Percentiles rank a stretch among this genome's conserved stretches.
These are phyloP conservation scores for Psilanteris sp. DNA, from an alignment of 1,140 invertebrate species.

Conservation along the genomic window DNA sequence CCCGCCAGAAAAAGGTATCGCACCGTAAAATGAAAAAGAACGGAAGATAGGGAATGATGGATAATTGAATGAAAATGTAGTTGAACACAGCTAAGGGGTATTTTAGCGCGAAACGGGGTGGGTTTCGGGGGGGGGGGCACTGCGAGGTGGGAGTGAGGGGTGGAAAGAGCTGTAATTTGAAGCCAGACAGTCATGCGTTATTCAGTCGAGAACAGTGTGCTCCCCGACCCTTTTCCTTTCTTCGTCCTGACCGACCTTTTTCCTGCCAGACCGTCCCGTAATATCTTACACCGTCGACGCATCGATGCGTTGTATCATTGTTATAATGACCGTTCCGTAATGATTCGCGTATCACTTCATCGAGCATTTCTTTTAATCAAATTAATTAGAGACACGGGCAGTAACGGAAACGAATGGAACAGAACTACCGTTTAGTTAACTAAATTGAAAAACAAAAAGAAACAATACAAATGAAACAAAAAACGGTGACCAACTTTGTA, in stretches of 20 bases:
- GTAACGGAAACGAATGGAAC: background rate
- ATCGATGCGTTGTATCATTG: conserved; percentile 37
- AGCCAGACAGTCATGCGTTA: conserved; percentile 74
- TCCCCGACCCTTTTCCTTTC: conserved; percentile 53
- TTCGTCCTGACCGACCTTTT: conserved; percentile 49
- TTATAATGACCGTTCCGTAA: conserved; percentile 27
- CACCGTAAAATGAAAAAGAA: conserved; percentile 44
- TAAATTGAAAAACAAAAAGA: no score
- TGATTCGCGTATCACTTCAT: conserved; percentile 8
- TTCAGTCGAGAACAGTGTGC: conserved; percentile 65
- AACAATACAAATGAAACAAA: no score
- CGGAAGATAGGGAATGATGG: conserved; percentile 58
- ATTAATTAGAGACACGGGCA: background rate
- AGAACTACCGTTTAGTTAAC: conserved; percentile 2
- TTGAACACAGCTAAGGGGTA: conserved; percentile 53
- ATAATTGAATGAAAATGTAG: conserved; percentile 74
- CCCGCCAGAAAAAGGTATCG: conserved; percentile 31
- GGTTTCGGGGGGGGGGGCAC: background rate
- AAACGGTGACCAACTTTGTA: no score
- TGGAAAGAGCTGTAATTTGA: conserved; percentile 70
- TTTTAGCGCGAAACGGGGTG: conserved; percentile 38
- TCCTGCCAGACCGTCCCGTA: conserved; percentile 22
- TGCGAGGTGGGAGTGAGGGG: conserved; percentile 17
- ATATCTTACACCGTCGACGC: conserved; percentile 40
- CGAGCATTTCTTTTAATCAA: conserved; percentile 5